Conservation (phyloP, 2,113 vertebrate species). For the Gadus chalcogrammus region DNA sequence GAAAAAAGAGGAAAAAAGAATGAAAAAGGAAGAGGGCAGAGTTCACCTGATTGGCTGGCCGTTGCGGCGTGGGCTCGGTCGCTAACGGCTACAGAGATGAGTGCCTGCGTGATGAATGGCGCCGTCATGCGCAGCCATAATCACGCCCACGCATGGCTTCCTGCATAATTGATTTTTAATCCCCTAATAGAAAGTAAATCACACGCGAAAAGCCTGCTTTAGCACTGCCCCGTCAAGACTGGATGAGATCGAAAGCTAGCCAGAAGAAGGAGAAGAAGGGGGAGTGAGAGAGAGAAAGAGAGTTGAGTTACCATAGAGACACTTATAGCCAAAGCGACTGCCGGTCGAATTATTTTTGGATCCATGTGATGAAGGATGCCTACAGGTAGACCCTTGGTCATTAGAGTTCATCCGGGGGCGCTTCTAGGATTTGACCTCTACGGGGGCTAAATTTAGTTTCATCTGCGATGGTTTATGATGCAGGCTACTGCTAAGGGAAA, state of each 20-base stretch:
- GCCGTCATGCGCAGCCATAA: constrained; percentile 71
- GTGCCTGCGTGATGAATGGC: constrained; percentile 74
- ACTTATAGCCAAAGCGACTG: too few species aligned
- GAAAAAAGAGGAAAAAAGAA: neutral
- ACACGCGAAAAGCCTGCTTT: constrained; percentile 65
- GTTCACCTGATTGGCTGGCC: constrained; percentile 57
- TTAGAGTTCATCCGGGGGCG: too few species aligned
- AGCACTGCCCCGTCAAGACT: constrained; percentile 31
- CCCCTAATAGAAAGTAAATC: constrained; percentile 81
- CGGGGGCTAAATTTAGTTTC: too few species aligned
- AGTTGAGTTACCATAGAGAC: neutral
- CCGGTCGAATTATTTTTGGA: too few species aligned
- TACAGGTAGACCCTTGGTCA: too few species aligned
- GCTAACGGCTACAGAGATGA: constrained; percentile 67
- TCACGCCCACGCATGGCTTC: constrained; percentile 76
- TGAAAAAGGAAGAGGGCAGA: constrained; percentile 22
- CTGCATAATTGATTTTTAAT: constrained; percentile 83
- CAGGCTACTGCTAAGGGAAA: too few species aligned
- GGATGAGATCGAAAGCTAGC: constrained; percentile 32
- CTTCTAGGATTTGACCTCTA: too few species aligned
- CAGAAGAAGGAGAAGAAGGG: constrained; percentile 6
- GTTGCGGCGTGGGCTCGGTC: constrained; percentile 58
- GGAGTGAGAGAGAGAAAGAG: constrained; percentile 25
- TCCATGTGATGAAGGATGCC: too few species aligned
- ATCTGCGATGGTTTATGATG: too few species aligned